Evolutionary conservation across 2,113 vertebrate species (phyloP).

Genomic region (Otolemur garnettii): DNA sequence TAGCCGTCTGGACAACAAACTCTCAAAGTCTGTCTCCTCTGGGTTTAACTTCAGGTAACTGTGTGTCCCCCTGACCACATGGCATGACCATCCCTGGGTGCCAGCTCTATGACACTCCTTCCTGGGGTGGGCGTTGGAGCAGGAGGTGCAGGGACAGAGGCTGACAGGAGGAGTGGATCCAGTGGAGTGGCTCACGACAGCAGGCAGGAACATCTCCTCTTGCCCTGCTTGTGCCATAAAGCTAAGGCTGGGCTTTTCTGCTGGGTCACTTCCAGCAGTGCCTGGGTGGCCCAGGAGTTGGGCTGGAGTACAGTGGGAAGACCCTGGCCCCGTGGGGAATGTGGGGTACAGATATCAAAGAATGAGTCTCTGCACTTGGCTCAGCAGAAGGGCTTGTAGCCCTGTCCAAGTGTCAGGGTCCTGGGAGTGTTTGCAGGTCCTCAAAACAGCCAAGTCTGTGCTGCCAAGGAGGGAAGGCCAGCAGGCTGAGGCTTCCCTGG

Average conservation of each 20-base stretch:
- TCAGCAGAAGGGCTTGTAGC: background rate
- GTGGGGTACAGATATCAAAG: background rate
- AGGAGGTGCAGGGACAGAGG: background rate
- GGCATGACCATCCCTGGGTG: background rate
- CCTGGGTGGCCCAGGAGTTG: background rate
- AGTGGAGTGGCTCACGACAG: too few relatives aligned
- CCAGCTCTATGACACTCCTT: background rate
- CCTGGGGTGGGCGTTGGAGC: background rate
- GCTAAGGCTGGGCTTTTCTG: background rate
- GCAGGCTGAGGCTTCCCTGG: background rate
- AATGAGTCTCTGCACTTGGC: background rate
- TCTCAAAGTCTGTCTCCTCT: conserved; percentile 89
- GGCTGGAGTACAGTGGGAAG: background rate
- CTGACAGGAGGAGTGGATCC: background rate
- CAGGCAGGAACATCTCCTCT: background rate
- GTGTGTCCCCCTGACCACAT: background rate
- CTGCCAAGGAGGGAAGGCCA: background rate
- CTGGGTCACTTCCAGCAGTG: background rate
- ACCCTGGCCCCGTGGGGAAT: background rate
- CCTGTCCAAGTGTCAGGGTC: background rate
- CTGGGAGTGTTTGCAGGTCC: background rate
- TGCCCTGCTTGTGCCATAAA: background rate
- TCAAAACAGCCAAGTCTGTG: background rate
- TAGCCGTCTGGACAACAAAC: conserved; percentile 92
- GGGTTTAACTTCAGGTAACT: conserved; percentile 98